These are phyloP conservation scores for Premnoplex brunnescens DNA, from an alignment of 2,797 vertebrate species.

Conservation along the genomic window DNA sequence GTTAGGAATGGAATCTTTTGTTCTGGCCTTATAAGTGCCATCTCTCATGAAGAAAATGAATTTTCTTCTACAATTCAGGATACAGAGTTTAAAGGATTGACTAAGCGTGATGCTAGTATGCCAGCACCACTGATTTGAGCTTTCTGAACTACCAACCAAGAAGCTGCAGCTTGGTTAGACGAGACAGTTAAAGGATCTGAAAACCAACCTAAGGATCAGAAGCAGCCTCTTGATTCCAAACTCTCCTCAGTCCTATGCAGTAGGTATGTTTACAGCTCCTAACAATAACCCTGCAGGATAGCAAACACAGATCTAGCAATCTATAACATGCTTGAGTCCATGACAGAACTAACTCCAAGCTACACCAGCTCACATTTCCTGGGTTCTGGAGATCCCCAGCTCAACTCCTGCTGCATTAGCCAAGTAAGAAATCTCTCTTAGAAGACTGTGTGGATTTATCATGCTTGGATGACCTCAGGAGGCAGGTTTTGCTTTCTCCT, in stretches of 20 bases:
- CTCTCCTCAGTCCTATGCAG: neutral
- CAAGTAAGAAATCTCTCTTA: neutral
- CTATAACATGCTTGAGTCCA: neutral
- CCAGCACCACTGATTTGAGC: neutral
- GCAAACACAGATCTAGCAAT: neutral
- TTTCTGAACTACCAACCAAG: neutral
- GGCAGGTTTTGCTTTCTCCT: constrained; percentile 27
- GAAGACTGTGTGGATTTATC: neutral
- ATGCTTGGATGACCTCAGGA: constrained; percentile 10
- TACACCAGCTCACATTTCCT: neutral
- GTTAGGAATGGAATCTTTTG: neutral
- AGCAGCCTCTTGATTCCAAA: neutral
- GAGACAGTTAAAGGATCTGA: neutral
- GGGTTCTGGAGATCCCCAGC: neutral
- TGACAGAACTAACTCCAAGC: neutral
- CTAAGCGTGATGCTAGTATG: neutral
- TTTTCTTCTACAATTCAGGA: neutral
- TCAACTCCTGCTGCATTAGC: neutral
- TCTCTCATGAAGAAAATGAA: neutral
- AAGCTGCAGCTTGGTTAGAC: neutral
- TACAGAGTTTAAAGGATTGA: neutral
- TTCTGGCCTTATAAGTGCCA: neutral
- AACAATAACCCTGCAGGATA: neutral
- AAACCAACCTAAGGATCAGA: neutral
- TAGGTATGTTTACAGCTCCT: neutral